Evolutionary conservation across 2,888 invertebrate genomes (phyloP).

Genomic region (Heliconius charithonia): DNA sequence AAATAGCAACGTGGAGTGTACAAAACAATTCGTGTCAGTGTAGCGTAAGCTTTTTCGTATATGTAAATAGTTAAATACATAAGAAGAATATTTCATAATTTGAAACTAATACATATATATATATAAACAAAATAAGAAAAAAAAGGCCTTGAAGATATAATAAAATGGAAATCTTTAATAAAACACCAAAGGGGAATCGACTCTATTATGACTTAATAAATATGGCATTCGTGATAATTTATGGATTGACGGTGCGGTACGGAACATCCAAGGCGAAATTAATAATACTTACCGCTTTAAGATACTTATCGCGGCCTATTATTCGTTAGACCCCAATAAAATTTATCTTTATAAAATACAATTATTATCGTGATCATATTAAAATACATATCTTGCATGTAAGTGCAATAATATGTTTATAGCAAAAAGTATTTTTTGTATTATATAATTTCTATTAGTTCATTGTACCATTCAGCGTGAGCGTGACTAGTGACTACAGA

Average conservation of each 20-base stretch:
- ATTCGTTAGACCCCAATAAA: slow-evolving; percentile 9
- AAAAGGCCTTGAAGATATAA: background rate
- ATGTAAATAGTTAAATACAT: too few species aligned
- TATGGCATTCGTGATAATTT: slow-evolving; percentile 28
- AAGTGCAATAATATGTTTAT: background rate
- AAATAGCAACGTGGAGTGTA: too few species aligned
- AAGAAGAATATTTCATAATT: too few species aligned
- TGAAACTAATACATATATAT: background rate
- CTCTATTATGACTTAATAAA: slow-evolving; percentile 22
- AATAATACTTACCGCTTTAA: slow-evolving; percentile 26
- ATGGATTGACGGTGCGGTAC: slow-evolving; percentile 5
- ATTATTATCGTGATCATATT: background rate
- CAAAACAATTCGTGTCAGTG: too few species aligned
- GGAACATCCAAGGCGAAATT: slow-evolving; percentile 25
- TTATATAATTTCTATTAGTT: too few species aligned
- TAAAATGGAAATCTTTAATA: background rate
- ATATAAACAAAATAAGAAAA: background rate
- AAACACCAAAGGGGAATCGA: background rate
- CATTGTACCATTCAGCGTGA: too few species aligned
- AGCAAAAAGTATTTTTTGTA: too few species aligned
- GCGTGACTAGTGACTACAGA: too few species aligned
- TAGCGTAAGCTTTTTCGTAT: too few species aligned
- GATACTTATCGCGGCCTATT: slow-evolving; percentile 11
- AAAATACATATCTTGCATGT: background rate
- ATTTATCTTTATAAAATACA: slow-evolving; percentile 1